Conservation (phyloP, 2,888 invertebrate genomes). For the Chydorus sphaericus region DNA sequence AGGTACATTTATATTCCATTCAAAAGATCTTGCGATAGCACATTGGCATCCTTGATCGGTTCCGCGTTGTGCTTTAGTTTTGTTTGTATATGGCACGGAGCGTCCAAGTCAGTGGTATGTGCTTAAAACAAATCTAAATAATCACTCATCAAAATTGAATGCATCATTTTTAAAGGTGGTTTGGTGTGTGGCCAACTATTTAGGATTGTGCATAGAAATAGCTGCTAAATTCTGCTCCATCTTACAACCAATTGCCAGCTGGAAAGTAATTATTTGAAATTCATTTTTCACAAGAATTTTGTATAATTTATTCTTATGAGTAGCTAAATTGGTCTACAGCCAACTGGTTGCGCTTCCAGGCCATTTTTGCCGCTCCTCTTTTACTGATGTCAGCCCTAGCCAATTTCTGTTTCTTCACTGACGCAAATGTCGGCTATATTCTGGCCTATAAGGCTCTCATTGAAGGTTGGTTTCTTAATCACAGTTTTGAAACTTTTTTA, state of each 20-base stretch:
- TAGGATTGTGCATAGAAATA: slow-evolving; percentile 59
- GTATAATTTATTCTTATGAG: not conserved
- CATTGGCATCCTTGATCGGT: slow-evolving; percentile 45
- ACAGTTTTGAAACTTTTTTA: not conserved
- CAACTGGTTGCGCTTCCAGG: slow-evolving; percentile 46
- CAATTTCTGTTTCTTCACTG: slow-evolving; percentile 76
- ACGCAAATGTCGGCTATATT: slow-evolving; percentile 52
- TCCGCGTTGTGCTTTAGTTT: slow-evolving; percentile 65
- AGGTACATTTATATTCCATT: slow-evolving; percentile 71
- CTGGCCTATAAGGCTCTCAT: slow-evolving; percentile 44
- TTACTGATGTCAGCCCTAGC: slow-evolving; percentile 66
- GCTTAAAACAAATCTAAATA: not conserved
- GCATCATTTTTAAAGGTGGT: slow-evolving; percentile 32
- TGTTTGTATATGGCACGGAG: slow-evolving; percentile 83
- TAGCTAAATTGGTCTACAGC: slow-evolving; percentile 23
- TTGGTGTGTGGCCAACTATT: slow-evolving; percentile 77
- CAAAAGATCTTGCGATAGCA: slow-evolving; percentile 32
- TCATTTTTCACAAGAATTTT: not conserved
- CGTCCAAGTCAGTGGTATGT: slow-evolving; percentile 30
- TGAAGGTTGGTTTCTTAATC: slow-evolving; percentile 29
- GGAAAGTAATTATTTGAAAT: slow-evolving; percentile 23
- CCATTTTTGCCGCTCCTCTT: slow-evolving; percentile 52
- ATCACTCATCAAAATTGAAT: slow-evolving; percentile 42
- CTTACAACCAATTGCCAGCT: slow-evolving; percentile 33
- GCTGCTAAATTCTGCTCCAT: slow-evolving; percentile 37